Conservation (phyloP, 2,888 invertebrate genomes). For the Brassicogethes aeneus region DNA sequence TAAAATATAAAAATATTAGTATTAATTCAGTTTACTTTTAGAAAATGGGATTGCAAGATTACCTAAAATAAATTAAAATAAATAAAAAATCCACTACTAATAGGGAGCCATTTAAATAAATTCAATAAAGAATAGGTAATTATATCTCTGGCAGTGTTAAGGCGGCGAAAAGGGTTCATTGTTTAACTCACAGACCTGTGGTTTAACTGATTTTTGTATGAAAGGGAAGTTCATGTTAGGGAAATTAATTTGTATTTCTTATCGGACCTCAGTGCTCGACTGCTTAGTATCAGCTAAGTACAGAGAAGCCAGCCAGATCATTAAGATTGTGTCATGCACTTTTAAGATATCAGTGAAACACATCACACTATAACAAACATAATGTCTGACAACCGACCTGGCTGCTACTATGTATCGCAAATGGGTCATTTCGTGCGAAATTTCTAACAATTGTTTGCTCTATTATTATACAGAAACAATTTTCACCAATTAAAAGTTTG, state of each 20-base stretch:
- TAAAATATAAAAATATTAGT: too few species aligned
- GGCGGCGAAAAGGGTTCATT: constrained; percentile 8
- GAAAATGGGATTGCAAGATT: constrained; percentile 13
- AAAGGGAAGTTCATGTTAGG: constrained; percentile 2
- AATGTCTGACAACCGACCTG: too few species aligned
- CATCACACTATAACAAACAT: not conserved
- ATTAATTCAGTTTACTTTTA: too few species aligned
- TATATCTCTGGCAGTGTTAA: constrained; percentile 13
- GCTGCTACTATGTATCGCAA: too few species aligned
- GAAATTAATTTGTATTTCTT: constrained; percentile 13
- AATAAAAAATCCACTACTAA: too few species aligned
- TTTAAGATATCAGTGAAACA: not conserved
- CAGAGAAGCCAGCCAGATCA: constrained; percentile 7
- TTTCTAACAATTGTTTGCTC: too few species aligned
- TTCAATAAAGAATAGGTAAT: constrained; percentile 22
- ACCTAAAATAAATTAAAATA: constrained; percentile 26
- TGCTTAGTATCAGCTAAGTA: too few species aligned
- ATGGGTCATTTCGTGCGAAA: too few species aligned
- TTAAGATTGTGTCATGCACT: constrained; percentile 16
- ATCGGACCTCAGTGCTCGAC: too few species aligned
- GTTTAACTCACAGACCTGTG: too few species aligned
- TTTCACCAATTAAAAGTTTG: too few species aligned
- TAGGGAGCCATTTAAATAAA: constrained; percentile 18
- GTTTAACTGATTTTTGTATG: constrained; percentile 7
- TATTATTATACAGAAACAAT: too few species aligned